Evolutionary conservation across 2,888 invertebrate species (phyloP), one percentile per base, ranked within the genome.

Genomic region (Callyntrura guangdongensis): DNA sequence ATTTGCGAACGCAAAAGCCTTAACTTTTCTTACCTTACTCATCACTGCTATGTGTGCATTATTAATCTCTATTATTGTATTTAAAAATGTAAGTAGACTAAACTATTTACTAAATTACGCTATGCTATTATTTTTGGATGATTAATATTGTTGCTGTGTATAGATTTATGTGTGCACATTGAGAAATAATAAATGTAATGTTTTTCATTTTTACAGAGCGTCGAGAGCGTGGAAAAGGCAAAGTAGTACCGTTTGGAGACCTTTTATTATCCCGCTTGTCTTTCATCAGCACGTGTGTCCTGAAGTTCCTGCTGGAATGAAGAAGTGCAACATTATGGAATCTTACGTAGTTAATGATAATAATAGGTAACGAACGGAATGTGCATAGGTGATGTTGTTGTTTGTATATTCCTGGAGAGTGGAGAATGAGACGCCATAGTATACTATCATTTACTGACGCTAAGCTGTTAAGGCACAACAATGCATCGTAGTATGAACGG

Each of bases 401-500:
- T 36, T 45, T 27, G 82, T 20, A 22, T 47, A 20, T 61, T 82
- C 82, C 82, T 82, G 82, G 82, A 82, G 61, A 61, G 64, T 82
- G 61, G 82, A 82, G 61, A 64, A 82, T 82, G 82, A 82, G 36
- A 45, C 47, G 64, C 82, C 82, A 82, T 47, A 64, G 20, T 64
- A 82, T 82, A 82, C 47, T 82, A 82, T 64, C 67, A 49, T 69
- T 67, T 9, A 67, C 56, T 67, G 59, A 49, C 49, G 49, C 72
- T 25, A 45, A 83, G 77, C 69, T 86, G 84, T 69, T 72, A 49
- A 72, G 86, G 69, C 49, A 49, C 47, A 61, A 87, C 81, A 86
- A 90, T 86, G 86, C 59, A 81, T 86, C 22, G 67, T 87, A 81
- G 91, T 79, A 91, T 91, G 87, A 91, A 91, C 91, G 91, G 91